Evolutionary conservation across 2,113 vertebrate species (phyloP).

Genomic region (Solenodon paradoxus): DNA sequence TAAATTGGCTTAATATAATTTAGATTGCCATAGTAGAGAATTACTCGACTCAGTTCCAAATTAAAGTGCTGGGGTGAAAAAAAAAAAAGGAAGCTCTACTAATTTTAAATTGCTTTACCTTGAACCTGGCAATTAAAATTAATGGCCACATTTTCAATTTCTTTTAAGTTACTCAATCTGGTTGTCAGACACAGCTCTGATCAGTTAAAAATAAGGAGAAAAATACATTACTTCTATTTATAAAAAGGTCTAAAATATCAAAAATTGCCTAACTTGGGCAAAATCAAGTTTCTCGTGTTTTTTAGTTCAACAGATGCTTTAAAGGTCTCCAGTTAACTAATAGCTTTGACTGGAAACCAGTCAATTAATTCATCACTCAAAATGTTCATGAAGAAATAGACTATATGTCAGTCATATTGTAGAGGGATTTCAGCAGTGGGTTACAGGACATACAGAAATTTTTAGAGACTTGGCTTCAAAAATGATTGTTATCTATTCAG

Average conservation of each 20-base stretch:
- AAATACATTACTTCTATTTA: constrained; percentile 37
- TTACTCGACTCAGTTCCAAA: constrained; percentile 71
- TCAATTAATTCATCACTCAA: neutral
- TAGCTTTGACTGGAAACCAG: neutral
- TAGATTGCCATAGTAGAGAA: constrained; percentile 67
- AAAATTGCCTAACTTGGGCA: constrained; percentile 41
- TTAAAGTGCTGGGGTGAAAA: constrained; percentile 60
- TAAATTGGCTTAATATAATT: constrained; percentile 70
- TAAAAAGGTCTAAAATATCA: constrained; percentile 51
- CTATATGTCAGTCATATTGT: neutral
- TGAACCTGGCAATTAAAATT: constrained; percentile 79
- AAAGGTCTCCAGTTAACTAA: neutral
- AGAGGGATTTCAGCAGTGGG: neutral
- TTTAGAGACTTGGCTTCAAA: neutral
- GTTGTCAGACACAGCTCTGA: constrained; percentile 38
- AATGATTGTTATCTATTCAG: neutral
- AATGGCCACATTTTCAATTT: constrained; percentile 71
- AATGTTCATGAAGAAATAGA: neutral
- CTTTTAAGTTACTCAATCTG: constrained; percentile 59
- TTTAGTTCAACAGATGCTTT: neutral
- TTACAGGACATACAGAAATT: neutral
- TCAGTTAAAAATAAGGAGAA: constrained; percentile 36
- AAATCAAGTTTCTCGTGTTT: neutral
- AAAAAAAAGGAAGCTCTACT: constrained; percentile 60
- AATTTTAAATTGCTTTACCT: constrained; percentile 76